Evolutionary conservation across 2,888 invertebrate genomes (phyloP).

Genomic region (Punctoribates punctum): DNA sequence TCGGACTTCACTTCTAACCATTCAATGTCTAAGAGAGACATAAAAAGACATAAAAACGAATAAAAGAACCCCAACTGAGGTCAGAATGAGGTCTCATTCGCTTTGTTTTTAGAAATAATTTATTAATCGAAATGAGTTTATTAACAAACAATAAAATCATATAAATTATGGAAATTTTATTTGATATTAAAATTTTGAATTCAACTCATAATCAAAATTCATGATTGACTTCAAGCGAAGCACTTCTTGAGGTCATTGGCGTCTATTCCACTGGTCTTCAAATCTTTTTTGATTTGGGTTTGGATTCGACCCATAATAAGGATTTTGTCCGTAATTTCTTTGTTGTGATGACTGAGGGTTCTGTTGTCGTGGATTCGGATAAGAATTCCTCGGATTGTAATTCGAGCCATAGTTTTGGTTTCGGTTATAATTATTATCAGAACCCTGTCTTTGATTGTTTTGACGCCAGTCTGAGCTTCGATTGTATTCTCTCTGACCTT

Average conservation of each 20-base stretch:
- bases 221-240: background rate
- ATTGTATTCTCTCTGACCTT: background rate
- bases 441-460: background rate
- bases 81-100: too few relatives aligned
- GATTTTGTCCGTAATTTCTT: background rate
- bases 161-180: constrained; percentile 9
- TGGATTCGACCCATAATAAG: constrained; percentile 5
- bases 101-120: too few relatives aligned
- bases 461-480: background rate
- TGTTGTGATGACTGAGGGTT: background rate
- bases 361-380: background rate
- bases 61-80: too few relatives aligned
- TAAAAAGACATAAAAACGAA: too few relatives aligned
- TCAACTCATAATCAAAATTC: constrained; percentile 1
- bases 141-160: background rate
- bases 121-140: too few relatives aligned
- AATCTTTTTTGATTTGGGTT: background rate
- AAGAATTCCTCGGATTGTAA: background rate
- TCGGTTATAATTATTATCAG: background rate
- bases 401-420: background rate
- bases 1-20: background rate
- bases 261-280: constrained; percentile 7
- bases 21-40: too few relatives aligned
- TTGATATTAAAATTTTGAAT: background rate
- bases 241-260: background rate